These are phyloP conservation scores for Rutilus rutilus DNA, from an alignment of 2,113 vertebrate species.

Conservation along the genomic window DNA sequence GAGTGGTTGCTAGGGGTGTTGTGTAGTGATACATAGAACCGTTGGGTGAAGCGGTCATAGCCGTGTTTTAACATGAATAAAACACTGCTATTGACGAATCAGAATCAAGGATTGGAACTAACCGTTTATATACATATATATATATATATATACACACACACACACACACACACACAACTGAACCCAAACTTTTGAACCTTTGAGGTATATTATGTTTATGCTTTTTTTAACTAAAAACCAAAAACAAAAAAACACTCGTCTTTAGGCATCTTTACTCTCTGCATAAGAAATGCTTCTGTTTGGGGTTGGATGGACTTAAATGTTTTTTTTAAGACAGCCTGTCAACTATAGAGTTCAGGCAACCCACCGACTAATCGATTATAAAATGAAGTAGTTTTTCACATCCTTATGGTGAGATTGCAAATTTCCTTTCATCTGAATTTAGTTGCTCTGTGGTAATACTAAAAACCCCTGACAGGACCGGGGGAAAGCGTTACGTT, in stretches of 20 bases:
- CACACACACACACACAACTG: too few relatives aligned
- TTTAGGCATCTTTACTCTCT: not conserved
- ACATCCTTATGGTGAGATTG: not conserved
- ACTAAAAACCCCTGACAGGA: constrained; percentile 1
- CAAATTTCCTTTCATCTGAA: not conserved
- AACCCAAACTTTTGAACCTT: too few relatives aligned
- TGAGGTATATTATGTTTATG: not conserved
- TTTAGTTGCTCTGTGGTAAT: not conserved
- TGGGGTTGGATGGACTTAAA: not conserved
- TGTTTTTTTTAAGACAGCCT: not conserved
- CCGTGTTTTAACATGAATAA: too few relatives aligned
- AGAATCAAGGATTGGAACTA: too few relatives aligned
- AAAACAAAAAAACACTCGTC: too few relatives aligned
- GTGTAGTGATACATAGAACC: too few relatives aligned
- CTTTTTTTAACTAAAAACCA: not conserved
- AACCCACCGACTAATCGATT: not conserved
- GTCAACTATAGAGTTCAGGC: not conserved
- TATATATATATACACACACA: too few relatives aligned
- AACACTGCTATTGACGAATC: too few relatives aligned
- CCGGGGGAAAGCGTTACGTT: not conserved
- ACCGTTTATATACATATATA: too few relatives aligned
- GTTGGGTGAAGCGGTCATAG: too few relatives aligned
- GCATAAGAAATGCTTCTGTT: not conserved
- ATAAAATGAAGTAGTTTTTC: not conserved
- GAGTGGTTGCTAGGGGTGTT: too few relatives aligned